Conservation (phyloP, 2,797 vertebrate species). For the Pseudochirops corinnae region DNA sequence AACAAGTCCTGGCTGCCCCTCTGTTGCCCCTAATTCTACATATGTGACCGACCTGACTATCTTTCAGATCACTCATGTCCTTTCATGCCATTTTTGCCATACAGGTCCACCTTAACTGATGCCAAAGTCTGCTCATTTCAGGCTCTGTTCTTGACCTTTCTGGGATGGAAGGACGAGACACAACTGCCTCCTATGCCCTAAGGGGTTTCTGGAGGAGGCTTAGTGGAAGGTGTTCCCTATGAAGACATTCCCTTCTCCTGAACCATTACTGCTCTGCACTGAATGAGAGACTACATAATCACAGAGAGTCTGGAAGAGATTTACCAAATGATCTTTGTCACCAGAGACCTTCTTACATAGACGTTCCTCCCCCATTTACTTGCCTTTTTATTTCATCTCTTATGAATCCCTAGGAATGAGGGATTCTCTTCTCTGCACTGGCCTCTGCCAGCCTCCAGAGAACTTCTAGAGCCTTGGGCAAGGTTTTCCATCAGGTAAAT, state of each 20-base stretch:
- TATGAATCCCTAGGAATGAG: neutral
- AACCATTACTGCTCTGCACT: too few relatives aligned
- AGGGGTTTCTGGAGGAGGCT: neutral
- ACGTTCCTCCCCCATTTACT: neutral
- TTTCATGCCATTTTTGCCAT: neutral
- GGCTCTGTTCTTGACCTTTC: neutral
- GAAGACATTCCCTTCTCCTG: too few relatives aligned
- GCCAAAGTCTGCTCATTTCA: neutral
- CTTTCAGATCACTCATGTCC: neutral
- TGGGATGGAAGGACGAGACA: too few relatives aligned
- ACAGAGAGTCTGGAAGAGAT: too few relatives aligned
- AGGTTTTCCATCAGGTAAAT: too few relatives aligned
- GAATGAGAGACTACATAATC: too few relatives aligned
- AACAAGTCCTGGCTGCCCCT: neutral
- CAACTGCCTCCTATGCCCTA: neutral
- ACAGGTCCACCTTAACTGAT: neutral
- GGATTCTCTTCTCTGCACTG: neutral
- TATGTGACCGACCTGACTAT: neutral
- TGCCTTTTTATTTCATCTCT: neutral
- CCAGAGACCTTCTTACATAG: neutral
- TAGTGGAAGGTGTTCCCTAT: neutral
- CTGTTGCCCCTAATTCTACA: neutral
- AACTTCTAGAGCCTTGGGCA: neutral
- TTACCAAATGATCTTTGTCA: too few relatives aligned
- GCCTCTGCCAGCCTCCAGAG: neutral